Percentiles rank a stretch among this genome's conserved stretches.
Conservation (phyloP, 2,797 vertebrate species). For the Nyctibius grandis region DNA sequence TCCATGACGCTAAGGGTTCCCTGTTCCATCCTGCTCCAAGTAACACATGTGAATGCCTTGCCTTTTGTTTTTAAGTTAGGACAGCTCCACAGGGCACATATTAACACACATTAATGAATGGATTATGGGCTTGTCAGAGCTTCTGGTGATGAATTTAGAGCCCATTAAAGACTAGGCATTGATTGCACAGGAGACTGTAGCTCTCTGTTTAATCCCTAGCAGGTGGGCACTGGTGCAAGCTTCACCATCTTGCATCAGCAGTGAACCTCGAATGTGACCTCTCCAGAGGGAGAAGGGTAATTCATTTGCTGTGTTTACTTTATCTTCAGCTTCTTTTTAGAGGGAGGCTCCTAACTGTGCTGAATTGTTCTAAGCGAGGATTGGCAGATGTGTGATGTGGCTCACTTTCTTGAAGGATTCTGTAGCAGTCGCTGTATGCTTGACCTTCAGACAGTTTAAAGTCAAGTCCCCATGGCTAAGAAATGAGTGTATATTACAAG, state of each 20-base stretch:
- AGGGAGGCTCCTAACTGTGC: slow-evolving; percentile 42
- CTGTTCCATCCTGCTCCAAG: slow-evolving; percentile 25
- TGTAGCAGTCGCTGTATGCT: not conserved
- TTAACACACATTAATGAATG: slow-evolving; percentile 63
- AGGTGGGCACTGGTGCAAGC: slow-evolving; percentile 57
- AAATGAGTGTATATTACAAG: slow-evolving; percentile 32
- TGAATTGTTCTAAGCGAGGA: slow-evolving; percentile 66
- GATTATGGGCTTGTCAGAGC: slow-evolving; percentile 36
- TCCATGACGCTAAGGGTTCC: not conserved
- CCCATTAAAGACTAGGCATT: slow-evolving; percentile 42
- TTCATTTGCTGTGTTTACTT: slow-evolving; percentile 66
- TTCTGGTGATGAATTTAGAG: slow-evolving; percentile 61
- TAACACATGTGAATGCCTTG: slow-evolving; percentile 3
- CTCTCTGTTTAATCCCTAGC: slow-evolving; percentile 68
- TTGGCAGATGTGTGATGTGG: slow-evolving; percentile 42
- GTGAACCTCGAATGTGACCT: slow-evolving; percentile 65
- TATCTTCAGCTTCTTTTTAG: slow-evolving; percentile 55
- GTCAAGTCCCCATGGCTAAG: not conserved
- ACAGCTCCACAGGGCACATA: slow-evolving; percentile 38
- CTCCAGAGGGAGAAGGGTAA: slow-evolving; percentile 52
- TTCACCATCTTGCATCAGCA: slow-evolving; percentile 62
- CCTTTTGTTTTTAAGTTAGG: slow-evolving; percentile 55
- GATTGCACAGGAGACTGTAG: slow-evolving; percentile 54
- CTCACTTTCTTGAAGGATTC: slow-evolving; percentile 34
- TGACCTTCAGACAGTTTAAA: slow-evolving; percentile 51